Evolutionary conservation across 2,797 vertebrate genomes (phyloP).

Genomic region (Anas bahamensis): DNA sequence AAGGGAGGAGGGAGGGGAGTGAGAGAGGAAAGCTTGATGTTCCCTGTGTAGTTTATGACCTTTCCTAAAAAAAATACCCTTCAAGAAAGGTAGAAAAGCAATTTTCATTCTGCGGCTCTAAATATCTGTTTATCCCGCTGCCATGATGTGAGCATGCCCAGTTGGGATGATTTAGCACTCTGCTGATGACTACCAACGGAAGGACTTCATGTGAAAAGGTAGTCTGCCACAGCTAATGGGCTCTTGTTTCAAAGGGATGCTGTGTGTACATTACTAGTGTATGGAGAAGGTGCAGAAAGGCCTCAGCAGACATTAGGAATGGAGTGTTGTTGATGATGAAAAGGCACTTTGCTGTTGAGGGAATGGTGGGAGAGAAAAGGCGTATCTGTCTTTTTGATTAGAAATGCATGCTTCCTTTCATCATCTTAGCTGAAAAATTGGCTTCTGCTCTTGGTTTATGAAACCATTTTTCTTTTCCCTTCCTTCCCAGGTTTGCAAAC

Average conservation of each 20-base stretch:
- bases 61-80: slow-evolving; percentile 32
- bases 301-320: slow-evolving; percentile 84
- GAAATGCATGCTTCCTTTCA: slow-evolving; percentile 88
- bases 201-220: slow-evolving; percentile 82
- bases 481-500: slow-evolving; percentile 84
- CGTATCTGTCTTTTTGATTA: slow-evolving; percentile 88
- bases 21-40: slow-evolving; percentile 23
- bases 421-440: slow-evolving; percentile 85
- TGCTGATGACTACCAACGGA: slow-evolving; percentile 79
- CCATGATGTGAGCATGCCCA: slow-evolving; percentile 75
- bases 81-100: slow-evolving; percentile 66
- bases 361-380: slow-evolving; percentile 82
- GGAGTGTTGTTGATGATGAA: slow-evolving; percentile 86
- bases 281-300: slow-evolving; percentile 84
- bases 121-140: slow-evolving; percentile 74
- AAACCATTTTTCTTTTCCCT: slow-evolving; percentile 85
- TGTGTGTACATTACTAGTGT: slow-evolving; percentile 81
- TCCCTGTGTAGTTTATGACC: slow-evolving; percentile 50
- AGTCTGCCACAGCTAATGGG: slow-evolving; percentile 82
- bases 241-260: slow-evolving; percentile 84
- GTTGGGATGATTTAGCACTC: slow-evolving; percentile 80
- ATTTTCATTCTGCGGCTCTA: slow-evolving; percentile 72
- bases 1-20: not conserved
- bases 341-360: slow-evolving; percentile 85
- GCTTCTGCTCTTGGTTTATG: slow-evolving; percentile 85